phyloP scores from a whole-genome alignment of 2,888 invertebrate genomes.

The Spicauda simplicius region DNA sequence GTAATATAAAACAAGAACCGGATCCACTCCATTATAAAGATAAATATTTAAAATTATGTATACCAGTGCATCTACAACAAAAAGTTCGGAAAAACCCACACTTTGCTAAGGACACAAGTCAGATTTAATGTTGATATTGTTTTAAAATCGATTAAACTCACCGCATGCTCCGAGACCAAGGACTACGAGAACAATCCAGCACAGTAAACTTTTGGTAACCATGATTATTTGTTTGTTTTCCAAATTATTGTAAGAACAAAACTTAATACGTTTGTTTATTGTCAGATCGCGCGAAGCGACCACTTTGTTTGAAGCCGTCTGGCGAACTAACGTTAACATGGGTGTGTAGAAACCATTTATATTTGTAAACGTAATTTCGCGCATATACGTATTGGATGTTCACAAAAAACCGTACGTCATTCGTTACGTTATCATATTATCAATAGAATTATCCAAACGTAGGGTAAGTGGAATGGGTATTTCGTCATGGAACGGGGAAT shows the following conservation, averaged over 20 bases:
- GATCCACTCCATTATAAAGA: not conserved
- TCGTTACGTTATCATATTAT: not conserved
- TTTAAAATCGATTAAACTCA: conserved; percentile 19
- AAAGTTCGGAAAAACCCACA: conserved; percentile 31
- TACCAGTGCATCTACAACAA: conserved; percentile 24
- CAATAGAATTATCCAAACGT: not conserved
- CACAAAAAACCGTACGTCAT: not conserved
- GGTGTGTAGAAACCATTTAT: conserved; percentile 1
- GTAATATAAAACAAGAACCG: not conserved
- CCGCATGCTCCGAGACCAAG: conserved; percentile 6
- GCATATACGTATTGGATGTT: not conserved
- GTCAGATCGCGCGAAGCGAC: conserved; percentile 3
- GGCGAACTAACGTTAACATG: not conserved
- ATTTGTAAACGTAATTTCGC: not conserved
- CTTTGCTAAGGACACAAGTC: conserved; percentile 16
- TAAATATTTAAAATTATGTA: conserved; percentile 9
- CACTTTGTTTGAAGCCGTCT: not conserved
- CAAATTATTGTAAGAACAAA: not conserved
- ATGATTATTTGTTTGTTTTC: conserved; percentile 16
- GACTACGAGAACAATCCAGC: conserved; percentile 8
- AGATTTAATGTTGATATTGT: conserved; percentile 9
- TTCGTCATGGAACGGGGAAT: not conserved
- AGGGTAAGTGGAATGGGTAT: not conserved
- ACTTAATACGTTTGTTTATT: conserved; percentile 11
- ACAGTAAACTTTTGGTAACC: conserved; percentile 10